phyloP scores from a whole-genome alignment of 1,140 invertebrate species.

The Stegodyphus mimosarum region DNA sequence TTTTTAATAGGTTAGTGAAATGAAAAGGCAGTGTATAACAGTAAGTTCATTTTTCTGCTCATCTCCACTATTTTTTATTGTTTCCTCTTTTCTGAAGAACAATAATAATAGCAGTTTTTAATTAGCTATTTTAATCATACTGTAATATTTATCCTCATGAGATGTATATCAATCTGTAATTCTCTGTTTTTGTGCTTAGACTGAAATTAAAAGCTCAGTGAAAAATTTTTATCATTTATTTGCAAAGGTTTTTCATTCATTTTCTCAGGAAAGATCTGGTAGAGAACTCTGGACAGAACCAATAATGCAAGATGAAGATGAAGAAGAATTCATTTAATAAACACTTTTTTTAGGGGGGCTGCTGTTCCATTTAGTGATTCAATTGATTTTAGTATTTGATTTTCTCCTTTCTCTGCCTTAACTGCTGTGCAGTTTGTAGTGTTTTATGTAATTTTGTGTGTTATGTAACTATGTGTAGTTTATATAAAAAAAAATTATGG shows the following conservation, averaged over 20 bases:
- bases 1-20: slow-evolving; percentile 43
- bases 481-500: too few species aligned
- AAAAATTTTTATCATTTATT: background rate
- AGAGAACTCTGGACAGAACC: slow-evolving; percentile 45
- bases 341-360: too few species aligned
- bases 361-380: too few species aligned
- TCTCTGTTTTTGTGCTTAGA: background rate
- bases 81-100: background rate
- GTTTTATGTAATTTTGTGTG: too few species aligned
- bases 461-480: too few species aligned
- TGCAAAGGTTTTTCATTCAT: background rate
- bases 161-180: background rate
- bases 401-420: too few species aligned
- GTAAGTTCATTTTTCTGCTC: slow-evolving; percentile 11
- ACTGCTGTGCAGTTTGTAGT: too few species aligned
- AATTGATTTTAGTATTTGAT: too few species aligned
- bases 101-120: background rate
- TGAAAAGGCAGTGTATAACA: slow-evolving; percentile 39
- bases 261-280: slow-evolving; percentile 36
- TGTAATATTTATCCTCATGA: background rate
- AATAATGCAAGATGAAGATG: slow-evolving; percentile 38
- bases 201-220: background rate
- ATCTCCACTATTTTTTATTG: background rate
- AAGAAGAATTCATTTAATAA: slow-evolving; percentile 9
- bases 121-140: background rate